phyloP scores from a whole-genome alignment of 2,113 vertebrate species.

The Shinisaurus crocodilurus region DNA sequence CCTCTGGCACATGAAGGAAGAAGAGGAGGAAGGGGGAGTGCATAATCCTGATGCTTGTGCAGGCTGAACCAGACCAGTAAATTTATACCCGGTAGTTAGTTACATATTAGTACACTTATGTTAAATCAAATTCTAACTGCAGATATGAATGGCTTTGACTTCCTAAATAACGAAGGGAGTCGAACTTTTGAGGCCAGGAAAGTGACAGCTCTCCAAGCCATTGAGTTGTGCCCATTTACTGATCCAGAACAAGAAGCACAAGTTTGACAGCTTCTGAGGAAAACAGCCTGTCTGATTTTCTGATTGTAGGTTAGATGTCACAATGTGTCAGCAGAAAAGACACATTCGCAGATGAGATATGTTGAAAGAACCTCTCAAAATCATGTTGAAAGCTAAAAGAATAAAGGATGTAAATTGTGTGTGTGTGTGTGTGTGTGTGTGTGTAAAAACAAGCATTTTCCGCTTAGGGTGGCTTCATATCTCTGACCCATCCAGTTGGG shows the following conservation, averaged over 20 bases:
- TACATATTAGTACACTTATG: neutral
- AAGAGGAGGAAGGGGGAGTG: neutral
- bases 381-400: neutral
- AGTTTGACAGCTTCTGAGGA: neutral
- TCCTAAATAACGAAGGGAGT: constrained; percentile 46
- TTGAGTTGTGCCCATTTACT: constrained; percentile 23
- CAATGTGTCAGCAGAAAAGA: neutral
- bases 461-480: neutral
- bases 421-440: neutral
- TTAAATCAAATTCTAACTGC: neutral
- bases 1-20: too few relatives aligned
- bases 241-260: constrained; percentile 39
- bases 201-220: constrained; percentile 25
- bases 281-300: constrained; percentile 54
- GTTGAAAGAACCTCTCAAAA: constrained; percentile 34
- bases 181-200: constrained; percentile 21
- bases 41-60: neutral
- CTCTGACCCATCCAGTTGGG: too few relatives aligned
- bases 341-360: neutral
- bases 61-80: neutral
- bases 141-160: constrained; percentile 13
- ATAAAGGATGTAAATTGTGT: neutral
- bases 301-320: constrained; percentile 46
- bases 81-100: neutral
- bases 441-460: neutral